Evolutionary conservation across 1,140 invertebrate species (phyloP).

Genomic region (Oedothorax gibbosus): DNA sequence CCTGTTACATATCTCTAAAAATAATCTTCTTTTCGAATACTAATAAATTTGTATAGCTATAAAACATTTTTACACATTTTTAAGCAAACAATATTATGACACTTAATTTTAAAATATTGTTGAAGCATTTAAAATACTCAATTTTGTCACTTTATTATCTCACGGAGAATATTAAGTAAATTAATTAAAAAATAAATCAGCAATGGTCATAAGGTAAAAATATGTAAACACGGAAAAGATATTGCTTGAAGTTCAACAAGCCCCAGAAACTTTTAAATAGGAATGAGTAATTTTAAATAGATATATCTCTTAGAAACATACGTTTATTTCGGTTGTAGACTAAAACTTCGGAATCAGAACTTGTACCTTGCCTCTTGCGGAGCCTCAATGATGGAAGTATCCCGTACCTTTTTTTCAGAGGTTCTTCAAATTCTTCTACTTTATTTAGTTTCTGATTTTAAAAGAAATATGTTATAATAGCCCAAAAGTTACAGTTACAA

Average conservation of each 20-base stretch:
- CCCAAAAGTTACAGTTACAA: neutral
- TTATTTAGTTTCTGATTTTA: conserved; percentile 19
- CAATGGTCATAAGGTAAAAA: neutral
- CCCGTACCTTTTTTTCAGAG: conserved; percentile 35
- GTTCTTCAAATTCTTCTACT: conserved; percentile 43
- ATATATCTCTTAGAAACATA: neutral
- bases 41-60: no score
- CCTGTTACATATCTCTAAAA: no score
- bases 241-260: no score
- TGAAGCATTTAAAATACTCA: no score
- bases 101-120: no score
- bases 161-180: neutral
- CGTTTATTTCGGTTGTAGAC: neutral
- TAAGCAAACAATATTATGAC: no score
- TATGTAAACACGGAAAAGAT: no score
- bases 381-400: conserved; percentile 31
- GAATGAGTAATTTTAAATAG: no score
- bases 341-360: conserved; percentile 46
- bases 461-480: neutral
- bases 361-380: conserved; percentile 13
- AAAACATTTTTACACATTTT: no score
- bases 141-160: neutral
- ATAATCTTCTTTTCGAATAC: no score
- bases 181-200: neutral
- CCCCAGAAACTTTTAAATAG: no score